Conservation (phyloP, 2,888 invertebrate species). For the Drosophila melanocephala region DNA sequence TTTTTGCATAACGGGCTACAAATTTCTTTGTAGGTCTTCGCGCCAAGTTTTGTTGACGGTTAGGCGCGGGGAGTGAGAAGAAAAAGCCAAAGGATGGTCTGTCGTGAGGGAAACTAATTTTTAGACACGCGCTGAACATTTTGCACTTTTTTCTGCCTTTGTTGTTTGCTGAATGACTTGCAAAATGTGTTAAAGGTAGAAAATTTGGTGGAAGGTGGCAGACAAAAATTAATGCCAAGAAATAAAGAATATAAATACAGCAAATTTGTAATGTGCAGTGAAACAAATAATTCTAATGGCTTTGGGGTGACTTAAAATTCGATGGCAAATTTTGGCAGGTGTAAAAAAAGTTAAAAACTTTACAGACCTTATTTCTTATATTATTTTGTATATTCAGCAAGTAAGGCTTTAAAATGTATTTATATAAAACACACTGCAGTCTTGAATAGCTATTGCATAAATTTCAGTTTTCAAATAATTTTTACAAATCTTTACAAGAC, state of each 20-base stretch:
- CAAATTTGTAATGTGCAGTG: conserved; percentile 38
- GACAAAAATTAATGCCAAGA: conserved; percentile 4
- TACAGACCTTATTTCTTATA: neutral
- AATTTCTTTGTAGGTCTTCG: conserved; percentile 55
- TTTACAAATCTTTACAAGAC: conserved; percentile 36
- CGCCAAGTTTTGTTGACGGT: conserved; percentile 45
- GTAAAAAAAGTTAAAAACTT: neutral
- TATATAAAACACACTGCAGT: neutral
- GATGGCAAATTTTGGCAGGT: neutral
- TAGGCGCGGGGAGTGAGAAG: neutral
- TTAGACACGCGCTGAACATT: conserved; percentile 71
- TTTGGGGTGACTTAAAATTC: neutral
- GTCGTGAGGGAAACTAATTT: conserved; percentile 73
- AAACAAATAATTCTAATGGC: conserved; percentile 18
- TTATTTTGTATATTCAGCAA: neutral
- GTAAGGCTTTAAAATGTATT: neutral
- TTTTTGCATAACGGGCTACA: conserved; percentile 78
- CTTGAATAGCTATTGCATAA: neutral
- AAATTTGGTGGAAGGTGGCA: conserved; percentile 30
- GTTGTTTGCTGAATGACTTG: conserved; percentile 56
- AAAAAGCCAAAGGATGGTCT: conserved; percentile 34
- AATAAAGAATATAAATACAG: conserved; percentile 4
- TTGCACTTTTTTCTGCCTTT: conserved; percentile 45
- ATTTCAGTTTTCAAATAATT: neutral
- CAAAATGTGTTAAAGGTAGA: conserved; percentile 48